Evolutionary conservation across 2,113 vertebrate species (phyloP), one percentile per base, ranked within the genome.

Genomic region (Spea multiplicata): DNA sequence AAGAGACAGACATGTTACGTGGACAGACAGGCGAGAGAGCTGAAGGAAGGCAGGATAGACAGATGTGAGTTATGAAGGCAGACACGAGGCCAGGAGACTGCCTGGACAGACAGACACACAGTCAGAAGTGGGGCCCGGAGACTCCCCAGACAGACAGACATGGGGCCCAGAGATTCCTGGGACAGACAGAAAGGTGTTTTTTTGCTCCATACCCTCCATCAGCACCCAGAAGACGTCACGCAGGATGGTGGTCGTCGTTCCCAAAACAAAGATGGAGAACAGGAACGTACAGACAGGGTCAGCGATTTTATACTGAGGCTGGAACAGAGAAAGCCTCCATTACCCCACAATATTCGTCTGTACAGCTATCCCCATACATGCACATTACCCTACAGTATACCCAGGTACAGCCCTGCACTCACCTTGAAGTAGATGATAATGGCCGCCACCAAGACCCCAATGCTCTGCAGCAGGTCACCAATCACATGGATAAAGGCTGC

Each of bases 201-300:
- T 6, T 6, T 6, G 55, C 4, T 9, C 0, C 12, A 5, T 90
- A 97, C 97, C 97, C 93, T 99, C 97, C 95, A 99, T 95, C 81
- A 99, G 94, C 81, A 99, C 94, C 68, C 92, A 92, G 81, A 99
- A 94, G 75, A 99, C 95, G 0, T 99, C 97, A 48, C 90, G 93
- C 83, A 99, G 93, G 82, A 98, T 99, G n/a, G 97, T 95, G 76
- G 92, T 1, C 0, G 97, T 98, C 86, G 97, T 98, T 77, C 91
- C 95, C 0, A 99, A 93, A 75, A 98, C 96, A 0, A 96, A 97
- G 87, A 97, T 77, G 0, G 97, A 98, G 90, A 99, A 99, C 78
- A 99, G 92, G 86, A 98, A 98, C 1, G 97, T 99, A 79, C 96
- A 98, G 86, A 99, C 94, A 64, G 97, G 97, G 81, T 99, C 97